Conservation (phyloP, 2,113 vertebrate species). For the Oplegnathus fasciatus region DNA sequence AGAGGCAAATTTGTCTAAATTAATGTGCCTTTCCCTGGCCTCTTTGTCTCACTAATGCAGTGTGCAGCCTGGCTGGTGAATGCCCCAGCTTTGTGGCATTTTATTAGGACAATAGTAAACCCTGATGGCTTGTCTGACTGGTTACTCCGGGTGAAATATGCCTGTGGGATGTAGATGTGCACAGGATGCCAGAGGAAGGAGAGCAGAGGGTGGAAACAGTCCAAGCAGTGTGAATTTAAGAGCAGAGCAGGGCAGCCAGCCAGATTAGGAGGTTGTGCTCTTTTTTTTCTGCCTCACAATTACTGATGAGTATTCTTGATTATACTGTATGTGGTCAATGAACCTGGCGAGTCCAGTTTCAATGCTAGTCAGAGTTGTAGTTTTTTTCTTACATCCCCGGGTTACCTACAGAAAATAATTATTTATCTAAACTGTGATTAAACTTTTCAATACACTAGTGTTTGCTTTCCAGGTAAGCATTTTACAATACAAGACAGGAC, state of each 20-base stretch:
- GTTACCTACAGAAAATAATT: too few species aligned
- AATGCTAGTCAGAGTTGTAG: too few species aligned
- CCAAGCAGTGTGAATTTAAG: slow-evolving; percentile 45
- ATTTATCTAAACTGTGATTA: not conserved
- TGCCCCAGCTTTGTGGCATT: slow-evolving; percentile 45
- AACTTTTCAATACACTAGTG: not conserved
- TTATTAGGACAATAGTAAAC: slow-evolving; percentile 68
- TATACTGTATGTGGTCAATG: not conserved
- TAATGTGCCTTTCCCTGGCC: slow-evolving; percentile 26
- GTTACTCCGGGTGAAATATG: slow-evolving; percentile 66
- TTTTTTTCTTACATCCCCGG: not conserved
- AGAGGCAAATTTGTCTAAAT: slow-evolving; percentile 47
- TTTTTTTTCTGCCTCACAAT: not conserved
- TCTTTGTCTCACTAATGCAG: slow-evolving; percentile 50
- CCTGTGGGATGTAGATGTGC: slow-evolving; percentile 27
- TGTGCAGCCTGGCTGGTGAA: slow-evolving; percentile 42
- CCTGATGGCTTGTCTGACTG: slow-evolving; percentile 52
- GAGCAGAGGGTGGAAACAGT: slow-evolving; percentile 40
- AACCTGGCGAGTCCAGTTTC: not conserved
- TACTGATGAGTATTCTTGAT: slow-evolving; percentile 4
- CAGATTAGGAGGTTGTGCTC: slow-evolving; percentile 18
- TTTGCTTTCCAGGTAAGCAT: too few species aligned
- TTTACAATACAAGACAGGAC: not conserved
- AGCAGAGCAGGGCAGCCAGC: slow-evolving; percentile 11
- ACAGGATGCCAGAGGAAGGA: slow-evolving; percentile 30